Base-by-base conservation (phyloP, 1,140 invertebrate species). In the Zaprionus africanus region DNA sequence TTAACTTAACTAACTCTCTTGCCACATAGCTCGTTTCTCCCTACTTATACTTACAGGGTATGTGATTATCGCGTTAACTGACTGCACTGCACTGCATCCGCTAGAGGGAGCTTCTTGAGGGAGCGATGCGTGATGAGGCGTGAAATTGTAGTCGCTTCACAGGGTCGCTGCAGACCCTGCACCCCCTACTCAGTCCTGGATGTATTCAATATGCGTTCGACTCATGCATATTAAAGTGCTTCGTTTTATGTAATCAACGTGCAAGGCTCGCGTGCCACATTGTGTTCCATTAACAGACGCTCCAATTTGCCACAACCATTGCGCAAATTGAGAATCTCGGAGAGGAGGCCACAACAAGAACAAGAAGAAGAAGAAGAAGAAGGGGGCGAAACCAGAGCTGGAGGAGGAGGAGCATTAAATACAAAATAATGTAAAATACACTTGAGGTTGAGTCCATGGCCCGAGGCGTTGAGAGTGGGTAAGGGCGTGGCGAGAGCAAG, bases 361-460 rank as follows among this genome's bases (percentile, higher is more conserved):
- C 5, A 5, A 28, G n/a, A 38, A 66, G 11, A 15, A 19, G 15
- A 46, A 57, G 38, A 36, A 41, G 19, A 6, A 6, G 22, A 54
- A 43, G 36, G 22, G 28, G 24, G 43, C 46, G 38, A 59, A 66
- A 66, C 19, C 15, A 49, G 26, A 22, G 12, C 22, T 2, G 22
- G 22, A n/a, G 53, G 13, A 1, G 24, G 53, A 13, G 13, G 4
- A 31, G 41, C n/a, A 83, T 83, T 83, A 79, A 83, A 83, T 76
- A 83, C 67, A 79, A 80, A 76, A 76, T 76, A 73, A 84, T 63
- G 72, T 69, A 79, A 82, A 83, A 83, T 72, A 83, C 81, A 79
- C 71, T 82, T 61, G 72, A 83, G 81, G 76, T 82, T 61, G 72
- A 83, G 81, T 63, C 72, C 60, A 56, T 66, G 31, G 12, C 38